Evolutionary conservation across 2,113 vertebrate genomes (phyloP).

Genomic region (Sinocyclocheilus anophthalmus): DNA sequence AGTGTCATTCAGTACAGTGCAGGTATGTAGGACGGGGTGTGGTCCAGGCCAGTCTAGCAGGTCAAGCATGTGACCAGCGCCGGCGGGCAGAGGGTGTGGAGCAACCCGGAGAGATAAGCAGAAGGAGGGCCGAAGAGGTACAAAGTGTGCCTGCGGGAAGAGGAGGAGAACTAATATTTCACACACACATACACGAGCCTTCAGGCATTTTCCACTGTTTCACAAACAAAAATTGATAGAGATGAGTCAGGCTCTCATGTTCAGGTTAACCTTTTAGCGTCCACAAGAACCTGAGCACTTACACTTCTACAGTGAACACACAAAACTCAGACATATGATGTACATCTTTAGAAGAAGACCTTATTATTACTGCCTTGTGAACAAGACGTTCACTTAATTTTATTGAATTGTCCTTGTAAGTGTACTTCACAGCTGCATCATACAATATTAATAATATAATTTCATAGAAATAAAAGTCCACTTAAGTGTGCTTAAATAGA

Average conservation of each 20-base stretch:
- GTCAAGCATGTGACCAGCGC: constrained; percentile 74
- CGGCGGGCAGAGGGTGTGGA: constrained; percentile 63
- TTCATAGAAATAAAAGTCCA: no score
- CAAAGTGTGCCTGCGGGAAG: constrained; percentile 58
- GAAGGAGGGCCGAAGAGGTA: constrained; percentile 55
- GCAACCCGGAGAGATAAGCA: constrained; percentile 59
- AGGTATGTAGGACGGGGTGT: constrained; percentile 60
- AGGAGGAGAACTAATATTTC: constrained; percentile 47
- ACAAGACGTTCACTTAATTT: background rate
- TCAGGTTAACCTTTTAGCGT: constrained; percentile 39
- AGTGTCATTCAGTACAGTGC: constrained; percentile 31
- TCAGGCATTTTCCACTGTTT: constrained; percentile 49
- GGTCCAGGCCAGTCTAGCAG: constrained; percentile 75
- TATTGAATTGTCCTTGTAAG: background rate
- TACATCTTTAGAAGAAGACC: background rate
- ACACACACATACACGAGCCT: constrained; percentile 45
- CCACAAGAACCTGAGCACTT: background rate
- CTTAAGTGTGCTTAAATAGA: background rate
- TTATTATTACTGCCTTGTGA: background rate
- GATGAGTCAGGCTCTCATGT: constrained; percentile 14
- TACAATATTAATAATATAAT: background rate
- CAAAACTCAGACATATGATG: background rate
- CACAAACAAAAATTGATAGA: constrained; percentile 43
- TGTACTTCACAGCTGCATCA: background rate
- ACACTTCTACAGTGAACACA: background rate